Conservation (phyloP, 1,140 invertebrate species). For the Drosophila ananassae region DNA sequence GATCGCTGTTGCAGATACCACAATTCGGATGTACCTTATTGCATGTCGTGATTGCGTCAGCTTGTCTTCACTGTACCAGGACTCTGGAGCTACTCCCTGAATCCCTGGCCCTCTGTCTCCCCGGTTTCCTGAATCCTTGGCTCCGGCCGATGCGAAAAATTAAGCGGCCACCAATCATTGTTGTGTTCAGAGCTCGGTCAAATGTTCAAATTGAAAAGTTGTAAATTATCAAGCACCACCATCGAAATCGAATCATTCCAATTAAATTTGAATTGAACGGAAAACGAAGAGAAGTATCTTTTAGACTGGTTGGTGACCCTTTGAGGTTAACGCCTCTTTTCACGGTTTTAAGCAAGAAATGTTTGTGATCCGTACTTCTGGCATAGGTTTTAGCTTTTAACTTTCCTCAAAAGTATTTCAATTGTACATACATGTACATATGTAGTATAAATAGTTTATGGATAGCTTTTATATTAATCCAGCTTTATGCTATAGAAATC, state of each 20-base stretch:
- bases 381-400: no score
- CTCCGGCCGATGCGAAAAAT: conserved; percentile 48
- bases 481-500: conserved; percentile 1
- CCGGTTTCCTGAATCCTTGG: neutral
- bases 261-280: conserved; percentile 79
- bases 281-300: conserved; percentile 15
- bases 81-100: conserved; percentile 40
- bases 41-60: conserved; percentile 79
- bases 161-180: conserved; percentile 78
- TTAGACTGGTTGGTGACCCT: conserved; percentile 4
- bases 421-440: no score
- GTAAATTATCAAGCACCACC: conserved; percentile 69
- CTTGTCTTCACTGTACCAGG: conserved; percentile 49
- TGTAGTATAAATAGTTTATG: no score
- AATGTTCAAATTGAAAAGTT: conserved; percentile 78
- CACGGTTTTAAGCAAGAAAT: neutral
- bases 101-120: neutral
- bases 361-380: no score
- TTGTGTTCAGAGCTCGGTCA: conserved; percentile 62
- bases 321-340: neutral
- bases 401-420: no score
- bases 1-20: conserved; percentile 68
- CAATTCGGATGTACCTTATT: conserved; percentile 77
- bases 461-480: no score
- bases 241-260: conserved; percentile 81